Evolutionary conservation across 2,113 vertebrate genomes (phyloP), one percentile per base, ranked within the genome.

Genomic region (Dasyurus viverrinus): DNA sequence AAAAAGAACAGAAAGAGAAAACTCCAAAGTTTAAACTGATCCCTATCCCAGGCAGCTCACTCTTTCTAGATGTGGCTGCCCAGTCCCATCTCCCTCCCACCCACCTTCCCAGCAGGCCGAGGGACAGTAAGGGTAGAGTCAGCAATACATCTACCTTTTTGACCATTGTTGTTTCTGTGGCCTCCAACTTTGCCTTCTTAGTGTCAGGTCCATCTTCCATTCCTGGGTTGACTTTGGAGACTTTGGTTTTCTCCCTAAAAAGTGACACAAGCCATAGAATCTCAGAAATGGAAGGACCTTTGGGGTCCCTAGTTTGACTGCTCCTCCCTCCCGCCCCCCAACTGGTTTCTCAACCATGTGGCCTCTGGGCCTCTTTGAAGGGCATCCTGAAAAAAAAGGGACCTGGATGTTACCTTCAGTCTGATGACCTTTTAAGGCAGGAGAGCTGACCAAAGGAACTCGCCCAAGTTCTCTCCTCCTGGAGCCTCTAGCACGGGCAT

Each of bases 91-190:
- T 76, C 36, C 48, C 46, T 2, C 23, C 4, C 10, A 6, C 22
- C 30, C 42, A 7, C 7, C 1, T 0, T 14, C 47, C 8, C 0
- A 0, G 0, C 1, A 48, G 12, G 57, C 25, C 12, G 10, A 92
- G 60, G 8, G 53, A 36, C 24, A 27, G 8, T 1, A 14, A 7
- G 36, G 6, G 8, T 42, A 42, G 1, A 68, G 12, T 4, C 12
- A 52, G 46, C 1, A 24, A 25, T 8, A 42, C 50, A n/a, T 53
- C 0, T 91, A 99, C 99, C 98, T 99, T 99, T 97, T 99, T 99
- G 95, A 99, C 99, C 99, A 99, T 99, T 53, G 99, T 99, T 53
- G 99, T 99, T 96, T 99, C 99, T 0, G 98, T 98, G 0, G 99
- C 98, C 52, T 99, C 99, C 0, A 99, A 94, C 98, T 99, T 99